Evolutionary conservation across 1,140 invertebrate genomes (phyloP), one percentile per base, ranked within the genome.

Genomic region (Drosophila suzukii): DNA sequence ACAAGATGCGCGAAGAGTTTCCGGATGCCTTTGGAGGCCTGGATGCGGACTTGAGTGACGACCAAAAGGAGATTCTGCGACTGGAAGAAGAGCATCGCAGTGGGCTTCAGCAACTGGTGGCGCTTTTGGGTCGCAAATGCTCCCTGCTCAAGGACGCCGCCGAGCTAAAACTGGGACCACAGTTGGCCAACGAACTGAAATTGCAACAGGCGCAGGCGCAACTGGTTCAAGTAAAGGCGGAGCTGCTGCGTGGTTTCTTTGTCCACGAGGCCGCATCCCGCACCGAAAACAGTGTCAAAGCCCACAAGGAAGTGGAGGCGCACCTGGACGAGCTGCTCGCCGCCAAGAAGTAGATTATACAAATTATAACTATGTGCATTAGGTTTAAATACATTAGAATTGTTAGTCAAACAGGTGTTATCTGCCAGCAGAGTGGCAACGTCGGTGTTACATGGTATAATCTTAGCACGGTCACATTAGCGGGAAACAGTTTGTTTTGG

Each of bases 81-180:
- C 30, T 91, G 38, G 81, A 91, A n/a, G 38, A 68, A 15, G 76
- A 91, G 46, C 60, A 88, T 32, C 77, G 84, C 6, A 50, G 13
- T 0, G 55, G 78, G 4, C 51, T 83, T 12, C 57, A 73, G 17
- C 71, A 81, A 47, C 49, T 89, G 8, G 53, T 72, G 4, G 41
- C 70, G 15, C 54, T 74, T 10, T 32, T 50, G 0, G 72, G 54
- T 7, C 62, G 79, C 2, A 91, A 91, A 50, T 86, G 88, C 30
- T 58, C 49, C 6, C 71, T 79, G 1, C 72, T 92, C 17, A 73
- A 83, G 17, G 55, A 72, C 5, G 68, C 62, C 1, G 77, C 75
- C 0, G 86, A 91, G 2, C 24, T 90, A 2, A 92, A 91, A 61
- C 72, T 84, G 73, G 91, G 91, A 0, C 73, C 90, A 7, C 74